A percentile compares a stretch with the other conserved stretches of the same genome.
Conservation (phyloP, 2,888 invertebrate species). For the Ennomos fuscantarius region DNA sequence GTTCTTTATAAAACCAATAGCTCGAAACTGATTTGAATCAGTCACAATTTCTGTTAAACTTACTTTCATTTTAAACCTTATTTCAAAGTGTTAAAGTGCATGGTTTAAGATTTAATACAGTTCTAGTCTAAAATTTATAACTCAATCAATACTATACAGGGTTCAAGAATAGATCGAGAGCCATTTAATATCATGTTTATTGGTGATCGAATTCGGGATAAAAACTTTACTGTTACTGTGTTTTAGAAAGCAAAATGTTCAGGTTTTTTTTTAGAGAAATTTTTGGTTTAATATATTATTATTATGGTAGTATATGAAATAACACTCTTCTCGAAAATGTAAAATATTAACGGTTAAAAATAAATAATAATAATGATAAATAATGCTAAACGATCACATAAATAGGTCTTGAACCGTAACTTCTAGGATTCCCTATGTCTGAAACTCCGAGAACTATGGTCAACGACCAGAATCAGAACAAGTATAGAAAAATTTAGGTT, state of each 20-base stretch:
- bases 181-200: constrained; percentile 61
- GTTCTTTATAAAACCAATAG: constrained; percentile 54
- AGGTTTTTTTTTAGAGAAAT: no score
- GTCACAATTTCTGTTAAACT: constrained; percentile 55
- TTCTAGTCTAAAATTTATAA: constrained; percentile 61
- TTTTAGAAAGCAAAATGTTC: background rate
- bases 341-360: no score
- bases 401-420: no score
- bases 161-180: constrained; percentile 50
- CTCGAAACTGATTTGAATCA: constrained; percentile 66
- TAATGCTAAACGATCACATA: no score
- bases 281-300: no score
- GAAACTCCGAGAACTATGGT: no score
- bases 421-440: no score
- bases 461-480: no score
- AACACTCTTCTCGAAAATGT: no score
- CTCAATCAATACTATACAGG: constrained; percentile 66
- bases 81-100: background rate
- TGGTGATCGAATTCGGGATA: constrained; percentile 43
- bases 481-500: no score
- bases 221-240: constrained; percentile 13
- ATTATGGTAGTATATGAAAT: no score
- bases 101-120: constrained; percentile 10
- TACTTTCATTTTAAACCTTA: constrained; percentile 24
- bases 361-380: no score